A percentile compares a stretch with the other conserved stretches of the same genome.
Evolutionary conservation across 2,797 vertebrate species (phyloP).

Genomic region (Fundulus diaphanus): DNA sequence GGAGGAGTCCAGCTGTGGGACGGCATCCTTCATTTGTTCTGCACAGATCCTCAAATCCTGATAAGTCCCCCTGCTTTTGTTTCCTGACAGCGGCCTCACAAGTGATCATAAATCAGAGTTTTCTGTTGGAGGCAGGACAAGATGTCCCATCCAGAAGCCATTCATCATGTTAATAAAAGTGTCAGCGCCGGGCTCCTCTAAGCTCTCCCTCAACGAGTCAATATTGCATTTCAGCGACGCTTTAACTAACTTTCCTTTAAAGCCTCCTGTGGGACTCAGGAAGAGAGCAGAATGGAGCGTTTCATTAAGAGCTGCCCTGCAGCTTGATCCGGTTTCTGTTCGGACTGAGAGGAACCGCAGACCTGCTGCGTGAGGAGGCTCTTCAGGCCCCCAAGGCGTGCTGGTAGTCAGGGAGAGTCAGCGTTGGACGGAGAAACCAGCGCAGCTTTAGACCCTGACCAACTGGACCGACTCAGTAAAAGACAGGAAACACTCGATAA

Average conservation of each 20-base stretch:
- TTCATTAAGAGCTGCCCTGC: not conserved
- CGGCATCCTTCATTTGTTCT: not conserved
- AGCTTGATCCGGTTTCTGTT: not conserved
- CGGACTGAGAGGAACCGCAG: not conserved
- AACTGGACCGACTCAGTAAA: too few species aligned
- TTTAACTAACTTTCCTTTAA: constrained; percentile 1
- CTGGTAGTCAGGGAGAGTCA: too few species aligned
- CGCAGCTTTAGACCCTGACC: too few species aligned
- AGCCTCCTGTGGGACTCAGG: not conserved
- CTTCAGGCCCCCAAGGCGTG: too few species aligned
- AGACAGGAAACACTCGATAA: too few species aligned
- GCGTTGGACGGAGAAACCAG: too few species aligned
- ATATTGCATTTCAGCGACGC: not conserved
- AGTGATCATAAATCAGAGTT: constrained; percentile 1
- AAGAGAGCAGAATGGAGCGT: not conserved
- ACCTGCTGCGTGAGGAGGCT: too few species aligned
- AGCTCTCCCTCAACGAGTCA: constrained; percentile 1
- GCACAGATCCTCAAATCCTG: not conserved
- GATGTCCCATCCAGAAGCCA: constrained; percentile 4
- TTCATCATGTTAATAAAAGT: constrained; percentile 12
- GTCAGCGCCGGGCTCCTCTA: not conserved
- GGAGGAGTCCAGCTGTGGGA: not conserved
- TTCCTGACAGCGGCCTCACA: not conserved
- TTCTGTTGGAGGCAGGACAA: constrained; percentile 1
- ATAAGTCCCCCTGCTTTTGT: constrained; percentile 4